Base-by-base conservation (phyloP, 2,797 vertebrate species). In the Pteropus rufus region DNA sequence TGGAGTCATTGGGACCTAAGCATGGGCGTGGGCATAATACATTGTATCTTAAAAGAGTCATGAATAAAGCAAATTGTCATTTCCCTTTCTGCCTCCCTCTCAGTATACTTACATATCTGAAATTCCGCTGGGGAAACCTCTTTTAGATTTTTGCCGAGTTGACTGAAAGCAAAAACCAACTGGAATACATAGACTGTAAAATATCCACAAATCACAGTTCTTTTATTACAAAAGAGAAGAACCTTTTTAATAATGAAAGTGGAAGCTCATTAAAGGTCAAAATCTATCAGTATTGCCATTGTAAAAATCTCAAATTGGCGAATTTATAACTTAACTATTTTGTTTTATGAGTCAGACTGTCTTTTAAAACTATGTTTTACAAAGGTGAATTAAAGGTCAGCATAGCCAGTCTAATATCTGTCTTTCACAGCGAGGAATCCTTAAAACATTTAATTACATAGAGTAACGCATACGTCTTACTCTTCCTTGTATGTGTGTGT, bases 271-370 rank as follows among this genome's bases (percentile, higher is more conserved):
- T 60, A 29, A 89, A 94, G 76, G 89, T 97, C 89, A 96, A 98
- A 95, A 89, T 44, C 41, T 83, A 62, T 97, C 97, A 94, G 77
- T 60, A 58, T 91, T 93, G 95, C 56, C 65, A 91, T 94, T 93
- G 70, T 94, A 94, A 96, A 89, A 95, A 96, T 54, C 19, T 94
- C 62, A 95, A 91, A 89, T 95, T 81, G 73, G 93, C 93, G 70
- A 80, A 90, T 96, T 97, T 97, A 88, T 65, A 89, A 88, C 26
- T 95, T 96, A 64, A 39, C 95, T 97, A 56, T 96, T 97, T 97
- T 92, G 95, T 97, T 98, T 98, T 96, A 92, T 94, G 93, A 96
- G 26, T n/a, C 86, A 85, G 26, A 72, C 41, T 65, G 9, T 75
- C 64, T 96, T 93, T 93, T 73, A 58, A 72, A 93, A 80, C 10